Base-by-base conservation (phyloP, 2,797 vertebrate species). In the Rhinogobio ventralis region DNA sequence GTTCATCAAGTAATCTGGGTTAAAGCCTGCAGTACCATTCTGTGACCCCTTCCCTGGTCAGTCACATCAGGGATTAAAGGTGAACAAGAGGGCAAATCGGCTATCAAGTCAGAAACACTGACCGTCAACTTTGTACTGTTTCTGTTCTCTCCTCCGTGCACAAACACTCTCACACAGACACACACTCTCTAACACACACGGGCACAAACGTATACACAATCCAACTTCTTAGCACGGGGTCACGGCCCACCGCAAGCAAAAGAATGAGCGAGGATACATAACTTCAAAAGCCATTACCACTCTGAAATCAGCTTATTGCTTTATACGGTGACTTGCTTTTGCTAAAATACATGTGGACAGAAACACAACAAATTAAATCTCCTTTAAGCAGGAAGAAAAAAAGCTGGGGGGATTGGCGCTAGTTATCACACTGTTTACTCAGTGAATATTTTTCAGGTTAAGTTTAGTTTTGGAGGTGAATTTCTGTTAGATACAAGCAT, bases 91-190 rank as follows among this genome's bases (percentile, higher is more conserved):
- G 93, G 90, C 93, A 95, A 92, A 93, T 93, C 91, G 90, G 92
- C 93, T 94, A 93, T 93, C 90, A 89, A 93, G 93, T 95, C 93
- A 94, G 85, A 93, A 94, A 91, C 92, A 89, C 88, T 94, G 92
- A 92, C 82, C 81, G n/a, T 94, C 93, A 94, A 89, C 90, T 89
- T 91, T 89, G 91, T 89, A 91, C 90, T 92, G 90, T 92, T 93
- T 89, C 85, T 76, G 92, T 91, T 86, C 87, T 91, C 78, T 79
- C 72, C 57, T 81, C 73, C 79, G 30, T 78, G 64, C 85, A 82
- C 86, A 82, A 77, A 85, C 79, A 77, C 83, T 83, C 67, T 82
- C 71, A 79, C 69, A 82, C 79, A 83, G 68, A 89, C 77, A 80
- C 86, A 85, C 85, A 86, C 57, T 69, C 36, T 71, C 77, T 77